A percentile compares a stretch with the other conserved stretches of the same genome.
Conservation (phyloP, 2,888 invertebrate genomes). For the Xestia xanthographa region DNA sequence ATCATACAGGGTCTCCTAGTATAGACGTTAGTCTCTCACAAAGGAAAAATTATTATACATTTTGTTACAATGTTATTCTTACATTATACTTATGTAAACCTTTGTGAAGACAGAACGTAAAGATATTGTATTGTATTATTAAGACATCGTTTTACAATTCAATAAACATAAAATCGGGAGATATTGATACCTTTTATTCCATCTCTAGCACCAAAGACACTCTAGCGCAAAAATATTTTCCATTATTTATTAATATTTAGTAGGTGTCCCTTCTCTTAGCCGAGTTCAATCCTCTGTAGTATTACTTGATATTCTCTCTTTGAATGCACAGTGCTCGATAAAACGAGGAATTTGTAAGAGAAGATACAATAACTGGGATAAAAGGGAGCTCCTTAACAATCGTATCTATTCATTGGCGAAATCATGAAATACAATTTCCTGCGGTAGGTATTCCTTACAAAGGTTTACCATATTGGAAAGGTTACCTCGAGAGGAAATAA, state of each 20-base stretch:
- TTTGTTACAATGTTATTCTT: not conserved
- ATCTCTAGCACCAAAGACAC: constrained; percentile 16
- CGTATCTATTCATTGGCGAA: constrained; percentile 79
- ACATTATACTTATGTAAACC: not conserved
- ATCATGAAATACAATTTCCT: constrained; percentile 65
- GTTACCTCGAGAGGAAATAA: constrained; percentile 48
- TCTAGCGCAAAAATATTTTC: constrained; percentile 24
- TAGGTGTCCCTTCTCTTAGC: constrained; percentile 64
- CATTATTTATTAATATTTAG: constrained; percentile 67
- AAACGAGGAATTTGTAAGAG: constrained; percentile 75
- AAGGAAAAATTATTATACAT: not conserved
- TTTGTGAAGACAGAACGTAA: not conserved
- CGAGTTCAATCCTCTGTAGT: constrained; percentile 62
- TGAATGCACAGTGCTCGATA: constrained; percentile 73
- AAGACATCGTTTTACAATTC: constrained; percentile 20
- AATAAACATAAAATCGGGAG: constrained; percentile 32
- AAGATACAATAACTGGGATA: constrained; percentile 77
- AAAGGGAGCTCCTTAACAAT: constrained; percentile 77
- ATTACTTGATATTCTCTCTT: constrained; percentile 74
- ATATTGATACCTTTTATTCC: constrained; percentile 25
- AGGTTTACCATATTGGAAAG: constrained; percentile 57
- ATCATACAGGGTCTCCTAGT: too few species aligned
- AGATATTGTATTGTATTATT: not conserved
- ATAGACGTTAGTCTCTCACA: too few species aligned
- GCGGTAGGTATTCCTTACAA: constrained; percentile 50